Percentiles rank a stretch among this genome's conserved stretches.
Conservation (phyloP, 2,797 vertebrate genomes). For the Hydrophis major region DNA sequence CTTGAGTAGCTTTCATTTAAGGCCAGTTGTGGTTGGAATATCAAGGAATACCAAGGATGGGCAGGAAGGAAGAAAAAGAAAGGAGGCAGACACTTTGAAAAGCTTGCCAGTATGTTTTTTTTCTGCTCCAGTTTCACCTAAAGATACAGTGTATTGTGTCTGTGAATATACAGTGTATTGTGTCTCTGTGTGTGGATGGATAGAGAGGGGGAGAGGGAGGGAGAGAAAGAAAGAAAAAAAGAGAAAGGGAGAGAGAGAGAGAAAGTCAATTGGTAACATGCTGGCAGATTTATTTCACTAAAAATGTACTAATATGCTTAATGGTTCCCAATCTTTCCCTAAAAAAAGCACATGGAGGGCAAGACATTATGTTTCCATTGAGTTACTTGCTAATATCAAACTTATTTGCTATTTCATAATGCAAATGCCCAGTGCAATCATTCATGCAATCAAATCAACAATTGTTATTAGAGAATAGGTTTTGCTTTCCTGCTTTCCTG, state of each 20-base stretch:
- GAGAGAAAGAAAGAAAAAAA: neutral
- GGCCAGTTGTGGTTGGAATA: no score
- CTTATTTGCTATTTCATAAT: slow-evolving; percentile 21
- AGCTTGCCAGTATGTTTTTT: neutral
- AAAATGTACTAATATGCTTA: slow-evolving; percentile 21
- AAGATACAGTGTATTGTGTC: neutral
- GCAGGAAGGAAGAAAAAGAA: neutral
- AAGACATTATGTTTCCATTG: slow-evolving; percentile 19
- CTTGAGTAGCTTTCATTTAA: no score
- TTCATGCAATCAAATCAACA: neutral
- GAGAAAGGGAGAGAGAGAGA: neutral
- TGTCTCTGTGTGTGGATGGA: neutral
- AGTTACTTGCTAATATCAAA: slow-evolving; percentile 11
- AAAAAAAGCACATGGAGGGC: neutral
- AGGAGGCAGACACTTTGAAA: neutral
- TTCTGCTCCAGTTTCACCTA: neutral
- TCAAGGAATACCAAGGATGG: neutral
- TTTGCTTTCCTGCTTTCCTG: neutral
- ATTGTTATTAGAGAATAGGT: neutral
- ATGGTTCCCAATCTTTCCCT: neutral
- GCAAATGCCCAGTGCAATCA: slow-evolving; percentile 1
- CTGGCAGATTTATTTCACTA: slow-evolving; percentile 2
- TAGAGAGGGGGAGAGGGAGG: accelerated
- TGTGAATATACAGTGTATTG: neutral
- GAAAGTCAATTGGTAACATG: slow-evolving; percentile 10